Conservation (phyloP, 2,797 vertebrate species). For the Galaxias olidus region DNA sequence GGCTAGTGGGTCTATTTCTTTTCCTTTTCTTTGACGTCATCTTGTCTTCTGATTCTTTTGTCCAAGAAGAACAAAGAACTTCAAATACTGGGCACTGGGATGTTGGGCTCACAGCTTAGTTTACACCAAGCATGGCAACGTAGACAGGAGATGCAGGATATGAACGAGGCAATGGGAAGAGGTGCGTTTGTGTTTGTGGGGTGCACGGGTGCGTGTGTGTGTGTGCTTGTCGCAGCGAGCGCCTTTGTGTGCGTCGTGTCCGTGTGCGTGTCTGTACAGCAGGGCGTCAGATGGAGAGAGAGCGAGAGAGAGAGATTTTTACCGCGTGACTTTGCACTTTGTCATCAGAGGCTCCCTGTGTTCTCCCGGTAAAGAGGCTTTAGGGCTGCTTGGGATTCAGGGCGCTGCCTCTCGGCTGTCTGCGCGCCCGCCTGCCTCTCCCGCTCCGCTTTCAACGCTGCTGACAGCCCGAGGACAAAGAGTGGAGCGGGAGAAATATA, state of each 20-base stretch:
- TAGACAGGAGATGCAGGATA: too few species aligned
- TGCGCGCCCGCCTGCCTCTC: constrained; percentile 35
- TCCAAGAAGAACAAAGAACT: too few species aligned
- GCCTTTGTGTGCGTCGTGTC: not conserved
- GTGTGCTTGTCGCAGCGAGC: too few species aligned
- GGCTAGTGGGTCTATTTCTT: too few species aligned
- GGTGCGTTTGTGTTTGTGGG: too few species aligned
- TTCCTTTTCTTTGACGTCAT: too few species aligned
- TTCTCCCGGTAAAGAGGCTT: constrained; percentile 45
- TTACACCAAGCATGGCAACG: too few species aligned
- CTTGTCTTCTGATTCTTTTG: too few species aligned
- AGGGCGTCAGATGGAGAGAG: not conserved
- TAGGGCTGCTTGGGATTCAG: constrained; percentile 61
- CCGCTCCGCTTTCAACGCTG: constrained; percentile 52
- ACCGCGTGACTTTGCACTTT: not conserved
- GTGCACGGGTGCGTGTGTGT: too few species aligned
- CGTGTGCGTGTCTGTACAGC: not conserved
- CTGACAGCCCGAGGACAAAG: constrained; percentile 66
- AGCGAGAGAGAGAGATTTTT: not conserved
- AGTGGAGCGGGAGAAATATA: constrained; percentile 51
- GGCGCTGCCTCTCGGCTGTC: constrained; percentile 40
- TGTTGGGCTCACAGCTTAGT: too few species aligned
- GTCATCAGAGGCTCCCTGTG: not conserved
- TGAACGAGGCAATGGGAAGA: too few species aligned
- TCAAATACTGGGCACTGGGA: too few species aligned